phyloP scores from a whole-genome alignment of 2,888 invertebrate species.

The Cantharis flavilabris region DNA sequence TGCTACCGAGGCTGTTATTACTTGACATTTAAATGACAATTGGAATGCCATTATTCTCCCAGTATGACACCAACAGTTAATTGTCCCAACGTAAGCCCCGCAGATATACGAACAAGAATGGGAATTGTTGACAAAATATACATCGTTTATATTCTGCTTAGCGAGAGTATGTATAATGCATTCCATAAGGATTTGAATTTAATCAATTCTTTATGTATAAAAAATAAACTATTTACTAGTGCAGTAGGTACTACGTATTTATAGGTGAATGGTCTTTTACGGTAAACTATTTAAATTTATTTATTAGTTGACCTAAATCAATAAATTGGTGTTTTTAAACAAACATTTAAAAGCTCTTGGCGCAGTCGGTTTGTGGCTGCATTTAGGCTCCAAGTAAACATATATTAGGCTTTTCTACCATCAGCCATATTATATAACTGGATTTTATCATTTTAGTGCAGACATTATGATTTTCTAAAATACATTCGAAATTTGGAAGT shows the following conservation, averaged over 20 bases:
- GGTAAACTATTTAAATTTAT: not conserved
- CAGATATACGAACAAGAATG: constrained; percentile 14
- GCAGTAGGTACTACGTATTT: too few species aligned
- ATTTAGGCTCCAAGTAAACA: too few species aligned
- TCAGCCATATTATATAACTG: too few species aligned
- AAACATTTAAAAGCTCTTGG: too few species aligned
- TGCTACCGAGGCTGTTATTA: not conserved
- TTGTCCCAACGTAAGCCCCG: constrained; percentile 7
- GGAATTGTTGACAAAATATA: constrained; percentile 13
- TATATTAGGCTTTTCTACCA: too few species aligned
- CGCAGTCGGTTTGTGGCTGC: too few species aligned
- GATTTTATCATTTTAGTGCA: too few species aligned
- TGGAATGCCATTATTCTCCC: constrained; percentile 19
- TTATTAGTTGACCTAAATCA: not conserved
- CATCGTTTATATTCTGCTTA: constrained; percentile 16
- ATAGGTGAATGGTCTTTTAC: not conserved
- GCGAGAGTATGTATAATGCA: constrained; percentile 7
- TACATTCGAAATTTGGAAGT: too few species aligned
- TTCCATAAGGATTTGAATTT: constrained; percentile 2
- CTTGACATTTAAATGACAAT: constrained; percentile 10
- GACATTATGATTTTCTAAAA: too few species aligned
- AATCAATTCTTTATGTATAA: not conserved
- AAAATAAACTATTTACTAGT: not conserved
- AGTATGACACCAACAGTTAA: constrained; percentile 18
- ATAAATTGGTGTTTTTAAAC: too few species aligned